Base-by-base conservation (phyloP, 1,140 invertebrate species). In the Phocides pigmalion region DNA sequence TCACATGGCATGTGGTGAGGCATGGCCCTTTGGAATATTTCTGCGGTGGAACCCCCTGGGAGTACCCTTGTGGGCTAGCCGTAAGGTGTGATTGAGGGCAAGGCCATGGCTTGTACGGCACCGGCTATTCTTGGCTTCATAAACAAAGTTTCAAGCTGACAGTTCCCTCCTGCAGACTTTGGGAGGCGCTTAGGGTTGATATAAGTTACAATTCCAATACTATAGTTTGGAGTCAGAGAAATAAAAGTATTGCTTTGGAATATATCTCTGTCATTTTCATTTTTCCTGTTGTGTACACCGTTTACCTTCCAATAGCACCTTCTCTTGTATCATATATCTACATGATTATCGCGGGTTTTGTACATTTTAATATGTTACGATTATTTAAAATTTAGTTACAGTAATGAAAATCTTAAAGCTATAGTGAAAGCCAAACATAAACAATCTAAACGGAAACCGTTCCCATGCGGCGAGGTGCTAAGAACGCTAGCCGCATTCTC, bases 41-140 rank as follows among this genome's bases (percentile, higher is more conserved):
- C 41, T 42, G 44, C 56, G 68, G 69, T 56, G 73, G 77, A 82
- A 76, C 77, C 80, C 77, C 77, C 50, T 63, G 70, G 67, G 35
- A 46, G 19, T 37, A 11, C 44, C 47, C 66, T 44, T 59, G 79
- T 79, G 79, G 79, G 79, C 75, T 79, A 82, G 79, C 68, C 72
- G 77, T 69, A 25, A 47, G 42, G 61, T 70, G 42, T 54, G 56
- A 56, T 51, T 9, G 41, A 50, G 44, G 66, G 39, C 47, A 50
- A 37, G 44, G 32, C 66, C 59, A 64, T 65, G 41, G 39, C 61
- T 63, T 39, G 49, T 14, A 50, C 39, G 47, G 64, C 63, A 64
- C 69, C 46, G 39, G 56, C 59, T 22, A 37, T 63, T 63, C 58
- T 74, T 53, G 61, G 58, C 63, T 49, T 16, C 2, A 9, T 17